Base-by-base conservation (phyloP, 2,888 invertebrate species). In the Scaptomyza reducta region DNA sequence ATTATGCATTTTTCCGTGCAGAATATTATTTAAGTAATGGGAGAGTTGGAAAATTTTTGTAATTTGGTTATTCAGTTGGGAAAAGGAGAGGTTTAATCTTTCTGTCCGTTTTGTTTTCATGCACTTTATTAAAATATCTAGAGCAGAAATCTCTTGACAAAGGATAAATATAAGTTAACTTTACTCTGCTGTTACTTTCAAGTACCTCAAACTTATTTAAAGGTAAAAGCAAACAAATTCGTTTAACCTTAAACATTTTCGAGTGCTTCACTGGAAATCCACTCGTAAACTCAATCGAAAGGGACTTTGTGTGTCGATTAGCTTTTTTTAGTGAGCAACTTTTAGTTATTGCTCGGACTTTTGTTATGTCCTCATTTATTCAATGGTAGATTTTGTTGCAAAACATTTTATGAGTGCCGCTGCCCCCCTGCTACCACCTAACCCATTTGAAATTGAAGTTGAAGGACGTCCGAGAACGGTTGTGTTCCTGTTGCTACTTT, bases 391-490 rank as follows among this genome's bases (percentile, higher is more conserved):
- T 64, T 59, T 70, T 63, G 70, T 58, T 58, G 40, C 55, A 42
- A 51, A 72, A 70, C 70, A 70, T 74, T 69, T 74, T 67, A 61
- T 74, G 49, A 49, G 33, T 16, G 10, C 29, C 31, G 16, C 16
- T 4, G 9, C 3, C 6, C 35, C 18, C 6, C 5, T 4, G 3
- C 6, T 27, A 14, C 22, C 22, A 3, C 6, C 5, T 3, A n/a
- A 5, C 13, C 7, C 35, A 14, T n/a, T 68, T 42, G 40, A 46
- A 63, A 59, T 29, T 74, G 54, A 74, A 70, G 64, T 84, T 80
- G 87, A 80, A 80, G 80, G 80, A 87, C 80, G 64, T 58, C 7
- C 25, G 46, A 57, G 45, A 55, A 41, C 25, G 6, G 14, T 6
- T 38, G n/a, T n/a, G n/a, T n/a, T n/a, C n/a, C n/a, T n/a, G n/a